Conservation (phyloP, 2,888 invertebrate species). For the Entomobrya proxima region DNA sequence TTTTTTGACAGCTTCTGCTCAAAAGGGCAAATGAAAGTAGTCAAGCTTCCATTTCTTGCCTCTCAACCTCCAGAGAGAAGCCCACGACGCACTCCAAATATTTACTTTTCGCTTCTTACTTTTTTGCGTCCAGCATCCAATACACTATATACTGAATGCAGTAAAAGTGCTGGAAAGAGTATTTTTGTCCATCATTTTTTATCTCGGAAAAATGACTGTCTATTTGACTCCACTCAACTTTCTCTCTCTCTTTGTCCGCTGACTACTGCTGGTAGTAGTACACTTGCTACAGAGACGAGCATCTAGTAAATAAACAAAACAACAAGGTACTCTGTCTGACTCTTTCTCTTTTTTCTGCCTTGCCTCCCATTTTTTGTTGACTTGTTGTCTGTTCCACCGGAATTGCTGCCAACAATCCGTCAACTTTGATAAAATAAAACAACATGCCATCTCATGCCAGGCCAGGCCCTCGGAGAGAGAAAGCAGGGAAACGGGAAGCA, state of each 20-base stretch:
- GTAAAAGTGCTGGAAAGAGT: background rate
- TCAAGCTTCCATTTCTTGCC: background rate
- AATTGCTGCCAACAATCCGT: slow-evolving; percentile 51
- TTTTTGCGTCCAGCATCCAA: too few relatives aligned
- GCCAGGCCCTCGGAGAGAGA: background rate
- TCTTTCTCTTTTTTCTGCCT: too few relatives aligned
- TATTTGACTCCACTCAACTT: background rate
- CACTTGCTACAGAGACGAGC: too few relatives aligned
- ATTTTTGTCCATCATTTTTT: background rate
- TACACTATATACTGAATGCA: too few relatives aligned
- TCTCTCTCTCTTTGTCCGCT: background rate
- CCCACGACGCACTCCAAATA: background rate
- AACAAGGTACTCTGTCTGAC: slow-evolving; percentile 15
- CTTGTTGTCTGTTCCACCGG: slow-evolving; percentile 33
- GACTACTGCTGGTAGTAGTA: background rate
- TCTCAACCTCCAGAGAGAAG: background rate
- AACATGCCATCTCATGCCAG: background rate
- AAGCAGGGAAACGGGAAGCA: background rate
- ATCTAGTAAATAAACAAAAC: slow-evolving; percentile 26
- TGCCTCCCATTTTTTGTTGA: slow-evolving; percentile 2
- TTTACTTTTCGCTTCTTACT: background rate
- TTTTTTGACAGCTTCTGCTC: slow-evolving; percentile 8
- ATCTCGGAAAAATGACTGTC: background rate
- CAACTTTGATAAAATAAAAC: slow-evolving; percentile 45
- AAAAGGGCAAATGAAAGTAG: background rate